A percentile compares a stretch with the other conserved stretches of the same genome.
phyloP scores from a whole-genome alignment of 2,113 vertebrate species.

The Plecotus auritus region DNA sequence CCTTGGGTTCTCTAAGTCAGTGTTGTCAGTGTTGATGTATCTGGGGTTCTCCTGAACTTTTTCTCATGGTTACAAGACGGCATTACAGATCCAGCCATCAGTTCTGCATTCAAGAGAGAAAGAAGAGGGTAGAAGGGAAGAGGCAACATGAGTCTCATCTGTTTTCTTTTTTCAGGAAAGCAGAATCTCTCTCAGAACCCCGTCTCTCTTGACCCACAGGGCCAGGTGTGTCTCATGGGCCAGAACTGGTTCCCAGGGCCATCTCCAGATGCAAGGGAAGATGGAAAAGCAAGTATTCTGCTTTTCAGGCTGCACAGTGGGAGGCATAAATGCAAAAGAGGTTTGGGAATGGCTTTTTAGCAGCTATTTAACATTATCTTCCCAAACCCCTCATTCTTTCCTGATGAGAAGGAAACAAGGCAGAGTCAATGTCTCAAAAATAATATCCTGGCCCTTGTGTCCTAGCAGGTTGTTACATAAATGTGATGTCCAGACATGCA shows the following conservation, averaged over 20 bases:
- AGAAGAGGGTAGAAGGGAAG: not conserved
- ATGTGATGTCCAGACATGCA: not conserved
- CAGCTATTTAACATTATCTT: not conserved
- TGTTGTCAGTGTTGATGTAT: not conserved
- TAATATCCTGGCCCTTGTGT: not conserved
- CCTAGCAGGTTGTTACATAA: not conserved
- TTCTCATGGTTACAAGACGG: not conserved
- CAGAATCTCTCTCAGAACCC: not conserved
- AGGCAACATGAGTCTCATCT: not conserved
- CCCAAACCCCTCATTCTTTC: not conserved
- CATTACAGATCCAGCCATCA: not conserved
- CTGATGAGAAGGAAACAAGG: not conserved
- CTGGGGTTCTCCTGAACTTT: not conserved
- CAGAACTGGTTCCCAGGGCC: not conserved
- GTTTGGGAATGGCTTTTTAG: not conserved
- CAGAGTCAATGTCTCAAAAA: not conserved
- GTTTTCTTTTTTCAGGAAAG: not conserved
- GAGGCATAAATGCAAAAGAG: not conserved
- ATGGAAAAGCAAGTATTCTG: not conserved
- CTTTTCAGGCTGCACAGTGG: not conserved
- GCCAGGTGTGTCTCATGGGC: not conserved
- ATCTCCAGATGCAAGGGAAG: not conserved
- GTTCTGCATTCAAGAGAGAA: not conserved
- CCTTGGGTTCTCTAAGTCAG: not conserved
- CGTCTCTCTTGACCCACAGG: not conserved